Base-by-base conservation (phyloP, 2,888 invertebrate species). In the Panzeria rudis region DNA sequence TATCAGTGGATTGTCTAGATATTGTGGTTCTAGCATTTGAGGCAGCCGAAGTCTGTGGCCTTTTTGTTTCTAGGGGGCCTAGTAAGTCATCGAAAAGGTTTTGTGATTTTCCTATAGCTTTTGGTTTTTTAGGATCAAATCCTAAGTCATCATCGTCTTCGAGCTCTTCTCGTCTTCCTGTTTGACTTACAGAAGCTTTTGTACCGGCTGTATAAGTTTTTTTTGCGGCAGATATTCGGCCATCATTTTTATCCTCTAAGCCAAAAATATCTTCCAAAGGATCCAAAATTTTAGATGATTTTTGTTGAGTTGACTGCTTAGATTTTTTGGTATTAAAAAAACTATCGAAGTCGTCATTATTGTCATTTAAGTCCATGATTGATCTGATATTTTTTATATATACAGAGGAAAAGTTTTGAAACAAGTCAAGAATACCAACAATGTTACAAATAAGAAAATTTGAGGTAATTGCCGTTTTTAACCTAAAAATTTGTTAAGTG, bases 341-440 rank as follows among this genome's bases (percentile, higher is more conserved):
- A 91, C 95, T 95, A 88, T 96, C 96, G 88, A 95, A 95, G 88
- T 96, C 95, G 88, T 95, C 94, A 88, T 95, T 95, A 80, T 94
- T 95, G 89, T 95, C 95, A 89, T 95, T 95, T n/a, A 56, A 73
- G 44, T 80, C 84, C 83, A 86, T 83, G 8, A 44, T 13, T 38
- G 3, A 0, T 59, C n/a, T n/a, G n/a, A 23, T n/a, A 23, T 29
- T 38, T n/a, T 35, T n/a, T 8, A 7, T 47, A 7, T 47, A 17
- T 41, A 6, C 17, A 35, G 3, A 35, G 9, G 6, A 35, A 35
- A 35, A 35, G 35, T 35, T 7, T 35, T 9, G 6, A 32, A 32
- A 32, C 32, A n/a, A n/a, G n/a, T n/a, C n/a, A n/a, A n/a, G n/a
- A n/a, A n/a, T n/a, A n/a, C n/a, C n/a, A n/a, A n/a, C n/a, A n/a